These are phyloP conservation scores for Amphipyra berbera DNA, from an alignment of 2,888 invertebrate genomes.

Conservation along the genomic window DNA sequence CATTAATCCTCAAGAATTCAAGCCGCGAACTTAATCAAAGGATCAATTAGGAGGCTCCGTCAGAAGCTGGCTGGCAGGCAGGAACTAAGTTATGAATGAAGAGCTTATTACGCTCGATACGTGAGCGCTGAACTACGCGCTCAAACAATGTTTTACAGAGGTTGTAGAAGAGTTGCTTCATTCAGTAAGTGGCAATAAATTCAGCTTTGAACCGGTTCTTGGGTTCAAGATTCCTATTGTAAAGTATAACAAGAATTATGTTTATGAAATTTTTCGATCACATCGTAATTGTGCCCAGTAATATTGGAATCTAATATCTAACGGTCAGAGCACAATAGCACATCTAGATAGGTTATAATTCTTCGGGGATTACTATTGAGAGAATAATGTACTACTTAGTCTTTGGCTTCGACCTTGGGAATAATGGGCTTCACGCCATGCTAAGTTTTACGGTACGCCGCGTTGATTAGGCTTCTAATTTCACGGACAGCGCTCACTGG, in stretches of 20 bases:
- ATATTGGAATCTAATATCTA: conserved; percentile 2
- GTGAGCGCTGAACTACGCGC: not conserved
- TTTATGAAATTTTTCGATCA: conserved; percentile 2
- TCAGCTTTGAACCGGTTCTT: not conserved
- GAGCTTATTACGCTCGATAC: conserved; percentile 10
- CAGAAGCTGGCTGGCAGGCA: not conserved
- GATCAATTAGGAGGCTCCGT: conserved; percentile 15
- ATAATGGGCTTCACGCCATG: conserved; percentile 62
- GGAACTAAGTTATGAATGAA: conserved; percentile 12
- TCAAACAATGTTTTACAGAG: not conserved
- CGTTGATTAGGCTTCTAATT: conserved; percentile 60
- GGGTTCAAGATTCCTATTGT: conserved; percentile 14
- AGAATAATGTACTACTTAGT: not conserved
- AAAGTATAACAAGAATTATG: conserved; percentile 9
- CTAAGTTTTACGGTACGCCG: conserved; percentile 58
- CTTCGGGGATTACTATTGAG: not conserved
- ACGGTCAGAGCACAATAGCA: not conserved
- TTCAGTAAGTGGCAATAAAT: conserved; percentile 17
- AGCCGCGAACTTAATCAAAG: conserved; percentile 18
- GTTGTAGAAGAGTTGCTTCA: not conserved
- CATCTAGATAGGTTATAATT: not conserved
- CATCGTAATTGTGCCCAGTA: conserved; percentile 2
- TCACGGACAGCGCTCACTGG: conserved; percentile 52
- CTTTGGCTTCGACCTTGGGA: conserved; percentile 37
- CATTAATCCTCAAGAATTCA: conserved; percentile 5